Base-by-base conservation (phyloP, 1,140 invertebrate genomes). In the Pogonognathellus flavescens region DNA sequence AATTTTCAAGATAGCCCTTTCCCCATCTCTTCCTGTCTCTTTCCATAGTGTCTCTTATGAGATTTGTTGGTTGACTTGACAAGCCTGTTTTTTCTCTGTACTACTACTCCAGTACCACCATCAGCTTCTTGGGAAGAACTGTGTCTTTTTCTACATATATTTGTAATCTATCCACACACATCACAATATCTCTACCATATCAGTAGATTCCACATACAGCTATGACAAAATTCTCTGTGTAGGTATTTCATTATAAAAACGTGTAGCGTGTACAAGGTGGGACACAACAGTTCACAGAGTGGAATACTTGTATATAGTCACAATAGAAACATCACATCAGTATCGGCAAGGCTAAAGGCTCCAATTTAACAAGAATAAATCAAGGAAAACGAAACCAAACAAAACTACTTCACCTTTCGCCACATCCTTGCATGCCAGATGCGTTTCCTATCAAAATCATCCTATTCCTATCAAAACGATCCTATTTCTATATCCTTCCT, bases 341-440 rank as follows among this genome's bases (percentile, higher is more conserved):
- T 41, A 22, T 16, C 16, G 66, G 20, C 20, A 70, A 70, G 66
- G 20, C 66, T 25, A 22, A 25, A 70, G 66, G 66, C 66, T 70
- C 25, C 66, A 70, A 70, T 70, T 70, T 70, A 70, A 14, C 1
- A 70, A 25, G 66, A 70, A 70, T 70, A 70, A 70, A 22, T 70
- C 66, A 70, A 70, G 66, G 31, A 41, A 70, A 70, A 41, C 66
- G 66, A 70, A 70, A 70, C 66, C 66, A 70, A 70, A 41, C 25
- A 25, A 20, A 70, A 70, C 25, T 22, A 70, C 66, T 70, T 25
- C 25, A 70, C 25, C 66, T 70, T 70, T 14, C 25, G 31, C 66
- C 66, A 22, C 66, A 70, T 25, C 66, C 14, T 70, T 25, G 25
- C 66, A 70, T 70, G 66, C 66, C 66, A 70, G 66, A 70, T 70